Conservation (phyloP, 2,797 vertebrate species). For the Alca torda region DNA sequence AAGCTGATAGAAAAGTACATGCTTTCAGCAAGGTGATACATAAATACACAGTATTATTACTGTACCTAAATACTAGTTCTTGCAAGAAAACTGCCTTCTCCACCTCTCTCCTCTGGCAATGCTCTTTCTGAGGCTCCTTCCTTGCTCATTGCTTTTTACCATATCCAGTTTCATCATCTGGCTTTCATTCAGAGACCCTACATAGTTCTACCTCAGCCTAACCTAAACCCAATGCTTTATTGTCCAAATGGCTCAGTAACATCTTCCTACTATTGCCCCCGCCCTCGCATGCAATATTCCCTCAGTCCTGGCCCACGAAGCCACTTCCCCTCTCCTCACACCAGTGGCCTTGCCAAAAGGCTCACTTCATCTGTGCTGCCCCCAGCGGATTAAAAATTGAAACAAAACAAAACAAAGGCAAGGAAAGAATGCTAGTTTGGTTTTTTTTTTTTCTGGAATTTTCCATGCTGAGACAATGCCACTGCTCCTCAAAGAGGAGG, state of each 20-base stretch:
- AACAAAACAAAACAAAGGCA: background rate
- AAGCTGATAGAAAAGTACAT: background rate
- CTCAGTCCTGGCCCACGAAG: background rate
- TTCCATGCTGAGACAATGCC: background rate
- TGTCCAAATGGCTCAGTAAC: background rate
- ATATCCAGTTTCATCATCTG: background rate
- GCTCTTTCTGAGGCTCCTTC: background rate
- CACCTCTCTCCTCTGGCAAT: background rate
- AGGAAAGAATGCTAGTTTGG: background rate
- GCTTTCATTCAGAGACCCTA: conserved; percentile 1
- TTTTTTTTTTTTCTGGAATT: background rate
- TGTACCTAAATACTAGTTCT: background rate
- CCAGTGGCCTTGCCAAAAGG: background rate
- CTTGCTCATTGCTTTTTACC: background rate
- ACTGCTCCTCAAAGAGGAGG: background rate
- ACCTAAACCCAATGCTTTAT: background rate
- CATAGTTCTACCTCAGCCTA: background rate
- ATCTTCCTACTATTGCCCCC: background rate
- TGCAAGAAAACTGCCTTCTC: background rate
- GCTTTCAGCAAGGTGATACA: background rate
- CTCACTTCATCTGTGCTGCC: conserved; percentile 7
- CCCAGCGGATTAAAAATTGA: background rate
- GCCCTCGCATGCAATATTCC: background rate
- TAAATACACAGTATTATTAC: background rate
- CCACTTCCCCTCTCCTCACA: background rate